Base-by-base conservation (phyloP, 2,113 vertebrate species). In the Mormoops blainvillei region DNA sequence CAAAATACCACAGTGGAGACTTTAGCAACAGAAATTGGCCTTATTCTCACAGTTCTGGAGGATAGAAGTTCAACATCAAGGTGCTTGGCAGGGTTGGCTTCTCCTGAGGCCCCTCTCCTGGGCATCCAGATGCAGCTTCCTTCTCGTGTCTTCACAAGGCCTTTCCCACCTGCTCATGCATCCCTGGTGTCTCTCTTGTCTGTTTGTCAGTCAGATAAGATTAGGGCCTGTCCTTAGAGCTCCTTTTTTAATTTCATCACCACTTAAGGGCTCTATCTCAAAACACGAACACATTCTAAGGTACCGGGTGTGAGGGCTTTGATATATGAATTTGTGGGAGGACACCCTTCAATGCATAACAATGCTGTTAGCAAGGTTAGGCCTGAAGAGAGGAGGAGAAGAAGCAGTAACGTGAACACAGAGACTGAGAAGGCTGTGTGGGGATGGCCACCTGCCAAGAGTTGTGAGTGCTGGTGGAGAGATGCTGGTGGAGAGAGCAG, bases 111-210 rank as follows among this genome's bases (percentile, higher is more conserved):
- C 10, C 28, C 2, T 56, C 24, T 24, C 13, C 19, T 33, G 9
- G 4, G 22, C 11, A 43, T 65, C n/a, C 4, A 41, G 38, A 38
- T 43, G 12, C n/a, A 12, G 20, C 7, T 15, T 38, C 43, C 2
- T 80, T 0, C 1, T 0, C 52, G 48, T 26, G 22, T 41, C 8
- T 6, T 41, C 36, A 41, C 7, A 12, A 22, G 20, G 8, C 0
- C 3, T 76, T 63, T 41, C 28, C 0, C 45, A 24, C 22, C 11
- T n/a, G 28, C 4, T 24, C 3, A 2, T 16, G 11, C 26, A 58
- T 36, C 31, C 13, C 11, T 45, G n/a, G 22, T 19, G 4, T 71
- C 63, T 63, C 36, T 31, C 9, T 31, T 3, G 0, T 16, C 33
- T 10, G 1, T 65, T 9, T 20, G n/a, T 1, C 61, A 58, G 16